phyloP scores from a whole-genome alignment of 2,113 vertebrate genomes.

The Herpetotheres cachinnans region DNA sequence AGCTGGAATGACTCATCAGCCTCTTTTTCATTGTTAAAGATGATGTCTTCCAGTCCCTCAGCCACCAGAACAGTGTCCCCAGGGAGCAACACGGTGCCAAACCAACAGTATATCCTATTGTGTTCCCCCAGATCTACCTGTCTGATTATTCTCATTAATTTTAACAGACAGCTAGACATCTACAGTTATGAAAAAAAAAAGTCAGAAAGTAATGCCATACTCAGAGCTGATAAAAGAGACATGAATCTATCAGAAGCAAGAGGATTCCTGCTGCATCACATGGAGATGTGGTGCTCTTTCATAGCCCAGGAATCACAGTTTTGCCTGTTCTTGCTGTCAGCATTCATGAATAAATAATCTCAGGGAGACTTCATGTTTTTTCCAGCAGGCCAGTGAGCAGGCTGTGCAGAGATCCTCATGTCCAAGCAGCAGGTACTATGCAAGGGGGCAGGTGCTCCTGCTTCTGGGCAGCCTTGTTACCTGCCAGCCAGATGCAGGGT shows the following conservation, averaged over 20 bases:
- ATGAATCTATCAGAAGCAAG: not conserved
- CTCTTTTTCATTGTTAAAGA: constrained; percentile 31
- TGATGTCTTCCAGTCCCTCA: constrained; percentile 8
- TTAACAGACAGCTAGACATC: not conserved
- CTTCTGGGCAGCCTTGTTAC: not conserved
- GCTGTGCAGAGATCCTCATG: not conserved
- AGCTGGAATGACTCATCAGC: constrained; percentile 38
- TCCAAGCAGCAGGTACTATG: not conserved
- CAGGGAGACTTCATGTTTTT: not conserved
- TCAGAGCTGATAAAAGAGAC: not conserved
- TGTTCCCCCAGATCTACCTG: not conserved
- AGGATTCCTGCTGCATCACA: not conserved
- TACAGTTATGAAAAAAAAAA: not conserved
- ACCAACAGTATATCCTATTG: not conserved
- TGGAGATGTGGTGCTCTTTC: not conserved
- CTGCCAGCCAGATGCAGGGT: not conserved
- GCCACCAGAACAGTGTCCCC: not conserved
- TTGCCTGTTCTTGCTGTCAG: not conserved
- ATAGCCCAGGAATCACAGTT: not conserved
- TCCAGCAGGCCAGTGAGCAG: not conserved
- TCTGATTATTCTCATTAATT: not conserved
- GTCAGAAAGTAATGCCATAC: not conserved
- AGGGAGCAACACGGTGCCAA: not conserved
- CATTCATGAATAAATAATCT: not conserved
- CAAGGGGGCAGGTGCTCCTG: not conserved